Percentiles rank a stretch among this genome's conserved stretches.
phyloP scores from a whole-genome alignment of 2,888 invertebrate species.

The Drosophila niveifrons region DNA sequence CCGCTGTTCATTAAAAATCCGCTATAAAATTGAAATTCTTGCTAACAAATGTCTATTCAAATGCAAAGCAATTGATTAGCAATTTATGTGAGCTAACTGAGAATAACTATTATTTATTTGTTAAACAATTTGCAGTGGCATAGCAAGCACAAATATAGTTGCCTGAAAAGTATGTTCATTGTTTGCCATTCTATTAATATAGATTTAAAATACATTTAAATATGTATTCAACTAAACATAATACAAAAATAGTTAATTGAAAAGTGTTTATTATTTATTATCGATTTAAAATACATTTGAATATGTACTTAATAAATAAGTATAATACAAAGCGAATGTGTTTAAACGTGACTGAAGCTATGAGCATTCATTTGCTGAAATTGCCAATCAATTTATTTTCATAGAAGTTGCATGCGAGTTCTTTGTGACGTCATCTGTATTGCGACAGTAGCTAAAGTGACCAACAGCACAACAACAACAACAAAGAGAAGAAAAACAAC shows the following conservation, averaged over 20 bases:
- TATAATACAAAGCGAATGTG: neutral
- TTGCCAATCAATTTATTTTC: constrained; percentile 1
- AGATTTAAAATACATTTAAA: no score
- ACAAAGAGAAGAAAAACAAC: constrained; percentile 24
- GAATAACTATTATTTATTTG: neutral
- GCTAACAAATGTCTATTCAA: neutral
- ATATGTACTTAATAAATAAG: neutral
- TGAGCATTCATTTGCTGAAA: neutral
- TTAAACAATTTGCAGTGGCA: neutral
- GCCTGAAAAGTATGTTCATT: no score
- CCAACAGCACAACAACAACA: constrained; percentile 20
- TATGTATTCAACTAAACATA: no score
- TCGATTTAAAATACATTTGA: constrained; percentile 1
- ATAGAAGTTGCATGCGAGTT: neutral
- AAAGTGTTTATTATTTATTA: neutral
- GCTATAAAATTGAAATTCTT: no score
- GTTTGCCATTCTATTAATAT: no score
- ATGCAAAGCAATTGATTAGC: neutral
- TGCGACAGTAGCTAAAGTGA: constrained; percentile 18
- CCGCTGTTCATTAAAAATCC: no score
- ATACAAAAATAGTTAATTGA: neutral
- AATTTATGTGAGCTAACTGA: neutral
- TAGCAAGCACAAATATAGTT: neutral
- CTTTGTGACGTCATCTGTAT: constrained; percentile 14
- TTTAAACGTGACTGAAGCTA: neutral